Conservation (phyloP, 2,113 vertebrate species). For the Terrapene triunguis region DNA sequence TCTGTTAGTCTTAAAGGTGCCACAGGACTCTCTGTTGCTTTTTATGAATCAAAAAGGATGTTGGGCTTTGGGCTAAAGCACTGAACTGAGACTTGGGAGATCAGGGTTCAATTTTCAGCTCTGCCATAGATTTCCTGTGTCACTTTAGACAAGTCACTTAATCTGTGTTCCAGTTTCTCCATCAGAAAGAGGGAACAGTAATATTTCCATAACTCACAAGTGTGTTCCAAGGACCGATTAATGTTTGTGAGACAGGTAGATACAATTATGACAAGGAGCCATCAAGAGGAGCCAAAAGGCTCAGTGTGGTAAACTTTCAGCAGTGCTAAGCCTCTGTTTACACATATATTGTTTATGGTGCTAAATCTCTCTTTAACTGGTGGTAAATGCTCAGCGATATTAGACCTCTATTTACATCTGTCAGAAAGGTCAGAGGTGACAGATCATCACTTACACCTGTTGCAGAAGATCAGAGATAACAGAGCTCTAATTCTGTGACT, state of each 20-base stretch:
- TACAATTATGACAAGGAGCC: neutral
- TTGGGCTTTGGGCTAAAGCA: neutral
- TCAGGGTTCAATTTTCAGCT: neutral
- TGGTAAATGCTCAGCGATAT: rapidly evolving
- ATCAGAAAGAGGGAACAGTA: neutral
- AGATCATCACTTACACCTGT: neutral
- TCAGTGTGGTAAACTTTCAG: neutral
- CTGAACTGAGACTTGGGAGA: neutral
- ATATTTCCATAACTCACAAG: neutral
- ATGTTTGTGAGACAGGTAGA: neutral
- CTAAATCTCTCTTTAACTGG: neutral
- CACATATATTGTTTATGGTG: neutral
- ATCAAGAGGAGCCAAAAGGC: neutral
- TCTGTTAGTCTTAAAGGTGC: too few relatives aligned
- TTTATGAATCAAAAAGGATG: neutral
- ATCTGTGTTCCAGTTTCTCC: neutral
- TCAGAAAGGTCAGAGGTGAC: neutral
- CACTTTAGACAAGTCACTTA: neutral
- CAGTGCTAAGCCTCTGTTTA: neutral
- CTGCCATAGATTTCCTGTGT: neutral
- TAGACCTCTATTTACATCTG: neutral
- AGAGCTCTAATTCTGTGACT: neutral
- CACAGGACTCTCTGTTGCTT: too few relatives aligned
- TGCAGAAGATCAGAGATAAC: neutral
- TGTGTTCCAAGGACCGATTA: neutral